A percentile compares a stretch with the other conserved stretches of the same genome.
Conservation (phyloP, 2,888 invertebrate species). For the Standfussiana lucernea region DNA sequence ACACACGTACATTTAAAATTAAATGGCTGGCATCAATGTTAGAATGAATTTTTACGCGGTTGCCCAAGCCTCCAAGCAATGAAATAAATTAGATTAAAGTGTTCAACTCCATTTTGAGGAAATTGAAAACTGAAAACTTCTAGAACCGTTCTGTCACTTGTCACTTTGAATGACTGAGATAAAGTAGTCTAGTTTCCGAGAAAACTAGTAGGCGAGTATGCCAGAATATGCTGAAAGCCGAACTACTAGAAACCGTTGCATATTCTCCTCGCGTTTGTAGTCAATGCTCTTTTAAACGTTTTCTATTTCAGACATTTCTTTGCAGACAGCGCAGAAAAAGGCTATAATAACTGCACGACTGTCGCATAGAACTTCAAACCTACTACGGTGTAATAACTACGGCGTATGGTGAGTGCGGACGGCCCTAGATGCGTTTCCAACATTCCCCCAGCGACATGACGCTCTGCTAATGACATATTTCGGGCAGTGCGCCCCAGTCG, state of each 20-base stretch:
- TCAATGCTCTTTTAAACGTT: slow-evolving; percentile 9
- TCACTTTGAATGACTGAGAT: slow-evolving; percentile 51
- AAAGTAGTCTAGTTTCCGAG: slow-evolving; percentile 43
- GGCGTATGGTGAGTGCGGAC: background rate
- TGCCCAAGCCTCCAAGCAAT: slow-evolving; percentile 50
- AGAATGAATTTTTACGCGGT: slow-evolving; percentile 64
- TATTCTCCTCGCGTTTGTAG: background rate
- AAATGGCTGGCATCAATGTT: slow-evolving; percentile 71
- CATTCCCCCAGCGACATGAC: slow-evolving; percentile 71
- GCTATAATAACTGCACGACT: background rate
- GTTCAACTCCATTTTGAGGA: slow-evolving; percentile 40
- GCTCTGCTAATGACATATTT: slow-evolving; percentile 85
- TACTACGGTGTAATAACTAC: background rate
- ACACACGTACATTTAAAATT: slow-evolving; percentile 73
- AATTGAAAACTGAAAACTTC: slow-evolving; percentile 49
- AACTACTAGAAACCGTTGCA: slow-evolving; percentile 7
- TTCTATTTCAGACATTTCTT: background rate
- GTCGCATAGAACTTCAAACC: background rate
- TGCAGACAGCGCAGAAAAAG: background rate
- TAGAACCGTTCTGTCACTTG: slow-evolving; percentile 57
- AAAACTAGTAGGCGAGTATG: slow-evolving; percentile 21
- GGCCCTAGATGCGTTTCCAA: slow-evolving; percentile 60
- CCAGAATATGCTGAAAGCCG: slow-evolving; percentile 21
- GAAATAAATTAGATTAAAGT: slow-evolving; percentile 52
- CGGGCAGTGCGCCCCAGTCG: slow-evolving; percentile 76